Percentiles rank a stretch among this genome's conserved stretches.
Conservation (phyloP, 2,888 invertebrate genomes). For the Xanthorhoe designata region DNA sequence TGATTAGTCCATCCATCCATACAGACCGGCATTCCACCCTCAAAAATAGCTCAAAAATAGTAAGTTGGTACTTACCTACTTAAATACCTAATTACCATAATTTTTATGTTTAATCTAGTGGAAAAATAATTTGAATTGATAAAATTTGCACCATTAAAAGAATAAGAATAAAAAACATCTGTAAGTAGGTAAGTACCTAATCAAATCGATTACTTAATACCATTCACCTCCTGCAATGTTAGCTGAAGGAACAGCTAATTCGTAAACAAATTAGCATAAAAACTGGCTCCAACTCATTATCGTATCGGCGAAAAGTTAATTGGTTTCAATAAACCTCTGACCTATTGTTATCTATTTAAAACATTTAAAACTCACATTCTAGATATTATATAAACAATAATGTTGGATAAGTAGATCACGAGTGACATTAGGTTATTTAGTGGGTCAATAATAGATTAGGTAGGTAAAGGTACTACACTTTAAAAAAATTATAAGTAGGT, state of each 20-base stretch:
- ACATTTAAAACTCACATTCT: neutral
- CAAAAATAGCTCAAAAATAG: neutral
- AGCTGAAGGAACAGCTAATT: neutral
- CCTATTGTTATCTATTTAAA: neutral
- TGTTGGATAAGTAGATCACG: neutral
- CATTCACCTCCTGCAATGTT: neutral
- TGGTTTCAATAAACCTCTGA: conserved; percentile 5
- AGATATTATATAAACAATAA: neutral
- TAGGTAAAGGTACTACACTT: too few relatives aligned
- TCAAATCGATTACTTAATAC: neutral
- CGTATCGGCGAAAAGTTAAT: conserved; percentile 4
- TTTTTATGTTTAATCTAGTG: too few relatives aligned
- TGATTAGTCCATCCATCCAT: too few relatives aligned
- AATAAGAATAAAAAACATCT: neutral
- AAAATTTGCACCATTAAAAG: neutral
- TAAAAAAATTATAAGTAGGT: too few relatives aligned
- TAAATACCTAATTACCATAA: too few relatives aligned
- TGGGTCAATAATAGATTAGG: neutral
- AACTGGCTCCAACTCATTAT: neutral
- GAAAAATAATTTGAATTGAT: too few relatives aligned
- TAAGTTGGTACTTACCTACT: too few relatives aligned
- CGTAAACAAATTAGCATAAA: conserved; percentile 10
- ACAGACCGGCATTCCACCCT: neutral
- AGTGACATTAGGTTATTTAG: neutral
- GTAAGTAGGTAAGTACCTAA: too few relatives aligned